Evolutionary conservation across 2,888 invertebrate species (phyloP).

Genomic region (Atherix ibis): DNA sequence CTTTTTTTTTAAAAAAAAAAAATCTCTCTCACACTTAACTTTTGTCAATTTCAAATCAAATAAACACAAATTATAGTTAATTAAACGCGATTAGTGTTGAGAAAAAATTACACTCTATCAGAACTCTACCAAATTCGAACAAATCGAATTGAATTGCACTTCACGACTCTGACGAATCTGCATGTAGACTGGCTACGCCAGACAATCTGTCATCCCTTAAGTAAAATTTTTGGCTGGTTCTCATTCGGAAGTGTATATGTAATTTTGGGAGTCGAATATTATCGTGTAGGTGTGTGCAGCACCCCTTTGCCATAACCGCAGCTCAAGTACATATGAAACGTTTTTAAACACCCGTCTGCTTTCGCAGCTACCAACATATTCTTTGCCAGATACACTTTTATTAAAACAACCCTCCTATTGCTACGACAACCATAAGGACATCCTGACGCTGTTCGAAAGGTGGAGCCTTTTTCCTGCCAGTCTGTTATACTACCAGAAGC

Average conservation of each 20-base stretch:
- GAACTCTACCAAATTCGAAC: too few species aligned
- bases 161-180: too few species aligned
- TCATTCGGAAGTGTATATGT: too few species aligned
- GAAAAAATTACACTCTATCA: too few species aligned
- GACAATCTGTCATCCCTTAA: constrained; percentile 33
- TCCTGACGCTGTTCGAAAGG: constrained; percentile 6
- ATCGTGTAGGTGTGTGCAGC: background rate
- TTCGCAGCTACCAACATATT: constrained; percentile 33
- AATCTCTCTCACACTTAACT: background rate
- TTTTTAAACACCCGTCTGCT: constrained; percentile 23
- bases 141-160: too few species aligned
- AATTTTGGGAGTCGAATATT: too few species aligned
- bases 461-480: constrained; percentile 9
- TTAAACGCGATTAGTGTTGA: too few species aligned
- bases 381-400: constrained; percentile 22
- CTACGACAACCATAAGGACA: constrained; percentile 8
- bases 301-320: constrained; percentile 10
- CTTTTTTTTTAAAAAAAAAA: too few species aligned
- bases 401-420: constrained; percentile 11
- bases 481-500: too few species aligned
- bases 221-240: constrained; percentile 19
- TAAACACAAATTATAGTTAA: background rate
- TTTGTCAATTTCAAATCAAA: background rate
- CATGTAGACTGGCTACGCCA: constrained; percentile 27
- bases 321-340: constrained; percentile 13